Evolutionary conservation across 2,113 vertebrate species (phyloP).

Genomic region (Cichladusa arquata): DNA sequence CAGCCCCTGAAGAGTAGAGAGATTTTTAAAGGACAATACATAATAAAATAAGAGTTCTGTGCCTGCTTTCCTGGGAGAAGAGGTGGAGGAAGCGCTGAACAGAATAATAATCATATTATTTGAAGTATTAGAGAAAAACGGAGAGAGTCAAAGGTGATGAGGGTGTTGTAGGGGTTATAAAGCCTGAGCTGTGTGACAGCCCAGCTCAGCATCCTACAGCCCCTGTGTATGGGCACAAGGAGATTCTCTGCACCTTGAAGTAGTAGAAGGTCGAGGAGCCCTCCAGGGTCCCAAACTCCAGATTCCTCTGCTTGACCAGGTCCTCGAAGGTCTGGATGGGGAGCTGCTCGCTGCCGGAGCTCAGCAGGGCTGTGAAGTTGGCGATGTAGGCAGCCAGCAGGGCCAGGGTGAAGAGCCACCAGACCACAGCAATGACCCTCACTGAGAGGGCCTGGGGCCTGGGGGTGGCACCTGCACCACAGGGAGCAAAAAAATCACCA

Average conservation of each 20-base stretch:
- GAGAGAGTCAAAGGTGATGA: rapidly evolving
- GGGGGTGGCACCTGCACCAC: slow-evolving; percentile 77
- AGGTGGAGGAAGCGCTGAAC: neutral
- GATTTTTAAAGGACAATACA: neutral
- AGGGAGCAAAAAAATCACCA: rapidly evolving
- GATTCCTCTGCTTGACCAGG: slow-evolving; percentile 82
- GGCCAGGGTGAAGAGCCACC: slow-evolving; percentile 87
- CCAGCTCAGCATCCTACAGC: neutral
- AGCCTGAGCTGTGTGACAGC: neutral
- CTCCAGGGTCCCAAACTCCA: slow-evolving; percentile 82
- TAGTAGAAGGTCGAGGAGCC: slow-evolving; percentile 80
- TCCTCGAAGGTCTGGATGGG: slow-evolving; percentile 82
- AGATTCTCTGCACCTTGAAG: slow-evolving; percentile 79
- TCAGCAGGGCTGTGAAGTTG: slow-evolving; percentile 74
- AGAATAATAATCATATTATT: neutral
- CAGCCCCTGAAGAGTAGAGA: neutral
- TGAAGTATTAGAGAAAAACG: neutral
- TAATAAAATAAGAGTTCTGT: neutral
- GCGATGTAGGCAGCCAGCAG: slow-evolving; percentile 83
- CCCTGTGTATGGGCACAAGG: rapidly evolving
- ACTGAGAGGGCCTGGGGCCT: slow-evolving; percentile 82
- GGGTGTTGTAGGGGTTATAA: neutral
- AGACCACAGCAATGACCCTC: slow-evolving; percentile 79
- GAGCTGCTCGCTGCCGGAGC: slow-evolving; percentile 66
- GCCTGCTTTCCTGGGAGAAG: neutral